Base-by-base conservation (phyloP, 2,797 vertebrate genomes). In the Naso thynnoides region DNA sequence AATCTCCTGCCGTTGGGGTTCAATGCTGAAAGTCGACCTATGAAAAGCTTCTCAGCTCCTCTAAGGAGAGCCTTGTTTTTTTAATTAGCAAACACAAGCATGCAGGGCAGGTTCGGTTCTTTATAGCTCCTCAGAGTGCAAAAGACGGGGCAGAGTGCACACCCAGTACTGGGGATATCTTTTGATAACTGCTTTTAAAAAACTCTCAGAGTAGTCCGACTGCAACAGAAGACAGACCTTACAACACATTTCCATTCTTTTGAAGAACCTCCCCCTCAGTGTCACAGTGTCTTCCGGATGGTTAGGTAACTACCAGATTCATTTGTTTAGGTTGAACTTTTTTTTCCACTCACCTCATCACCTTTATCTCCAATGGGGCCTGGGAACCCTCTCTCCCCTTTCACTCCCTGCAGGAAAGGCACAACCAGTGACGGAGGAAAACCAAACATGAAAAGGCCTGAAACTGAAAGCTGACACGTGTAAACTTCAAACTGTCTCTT, bases 301-400 rank as follows among this genome's bases (percentile, higher is more conserved):
- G 53, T 63, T 31, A 38, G 78, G 82, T 74, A 80, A 81, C 70
- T 44, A 63, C 58, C 13, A 21, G 65, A 82, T 75, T 78, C 3
- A 73, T 86, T 84, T 85, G 58, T 85, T 78, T 73, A 61, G 68
- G 68, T 69, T 49, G 15, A 78, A 79, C 41, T 64, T 80, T 64
- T 60, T 64, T 61, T 44, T 66, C 21, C 44, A 89, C 91, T 94
- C 93, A 99, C 98, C 96, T 98, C 97, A 70, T 98, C 96, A 0
- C 98, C 98, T 91, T 98, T 98, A 72, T 98, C 97, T 85, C 98
- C 98, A 2, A 66, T 60, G 44, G 96, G 94, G 5, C 98, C 98
- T 81, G 96, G 92, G 90, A 97, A 98, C 44, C 98, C 98, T 84
- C 97, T 93, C 88, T 99, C 98, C 81, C 98, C 98, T 94, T 99